Evolutionary conservation across 2,888 invertebrate species (phyloP).

Genomic region (Drosophila rubida): DNA sequence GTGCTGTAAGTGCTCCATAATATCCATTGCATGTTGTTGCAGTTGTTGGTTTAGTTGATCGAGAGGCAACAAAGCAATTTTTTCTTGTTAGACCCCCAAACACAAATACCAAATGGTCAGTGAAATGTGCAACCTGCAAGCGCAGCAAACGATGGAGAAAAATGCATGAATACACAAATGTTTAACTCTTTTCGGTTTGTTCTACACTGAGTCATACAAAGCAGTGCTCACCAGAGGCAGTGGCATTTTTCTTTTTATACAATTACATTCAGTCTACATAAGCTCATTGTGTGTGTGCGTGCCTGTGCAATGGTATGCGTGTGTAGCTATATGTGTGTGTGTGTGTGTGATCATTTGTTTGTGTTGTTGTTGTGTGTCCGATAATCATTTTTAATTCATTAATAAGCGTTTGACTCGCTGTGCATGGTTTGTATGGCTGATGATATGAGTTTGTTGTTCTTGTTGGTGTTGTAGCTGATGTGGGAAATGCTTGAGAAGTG

Average conservation of each 20-base stretch:
- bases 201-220: constrained; percentile 67
- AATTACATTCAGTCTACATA: constrained; percentile 58
- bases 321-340: constrained; percentile 21
- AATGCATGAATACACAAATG: constrained; percentile 27
- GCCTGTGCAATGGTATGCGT: constrained; percentile 17
- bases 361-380: constrained; percentile 55
- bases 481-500: constrained; percentile 36
- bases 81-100: constrained; percentile 22
- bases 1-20: constrained; percentile 91
- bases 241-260: constrained; percentile 57
- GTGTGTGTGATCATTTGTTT: constrained; percentile 47
- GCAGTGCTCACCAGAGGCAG: constrained; percentile 49
- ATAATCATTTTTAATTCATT: constrained; percentile 75
- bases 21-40: constrained; percentile 5
- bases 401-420: constrained; percentile 62
- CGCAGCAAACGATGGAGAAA: constrained; percentile 37
- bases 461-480: constrained; percentile 19
- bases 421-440: constrained; percentile 47
- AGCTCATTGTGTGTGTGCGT: constrained; percentile 15
- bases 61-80: constrained; percentile 23
- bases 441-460: constrained; percentile 40
- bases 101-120: constrained; percentile 46
- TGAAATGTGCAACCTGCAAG: constrained; percentile 48
- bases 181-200: constrained; percentile 43
- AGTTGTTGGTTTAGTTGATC: neutral